A percentile compares a stretch with the other conserved stretches of the same genome.
phyloP scores from a whole-genome alignment of 2,888 invertebrate genomes.

The Trissolcus brochymenae region DNA sequence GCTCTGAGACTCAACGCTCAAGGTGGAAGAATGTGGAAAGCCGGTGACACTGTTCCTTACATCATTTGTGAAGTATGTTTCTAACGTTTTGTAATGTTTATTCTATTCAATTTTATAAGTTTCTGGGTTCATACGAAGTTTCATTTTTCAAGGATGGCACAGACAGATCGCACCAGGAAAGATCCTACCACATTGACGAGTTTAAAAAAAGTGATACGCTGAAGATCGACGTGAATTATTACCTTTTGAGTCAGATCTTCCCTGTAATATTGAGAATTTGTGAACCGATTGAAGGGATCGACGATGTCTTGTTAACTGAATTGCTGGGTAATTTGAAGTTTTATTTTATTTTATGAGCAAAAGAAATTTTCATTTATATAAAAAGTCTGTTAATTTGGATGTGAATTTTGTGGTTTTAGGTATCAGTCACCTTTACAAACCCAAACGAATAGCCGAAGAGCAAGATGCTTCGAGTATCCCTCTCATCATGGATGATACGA shows the following conservation, averaged over 20 bases:
- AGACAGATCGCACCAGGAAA: slow-evolving; percentile 87
- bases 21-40: slow-evolving; percentile 88
- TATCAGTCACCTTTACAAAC: slow-evolving; percentile 66
- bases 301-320: slow-evolving; percentile 92
- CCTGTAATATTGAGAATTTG: slow-evolving; percentile 97
- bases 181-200: slow-evolving; percentile 96
- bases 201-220: slow-evolving; percentile 83
- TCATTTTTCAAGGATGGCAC: slow-evolving; percentile 85
- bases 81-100: too few species aligned
- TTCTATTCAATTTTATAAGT: too few species aligned
- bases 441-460: slow-evolving; percentile 64
- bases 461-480: slow-evolving; percentile 65
- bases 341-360: too few species aligned
- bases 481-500: slow-evolving; percentile 77
- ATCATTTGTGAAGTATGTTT: slow-evolving; percentile 95
- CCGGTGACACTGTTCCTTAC: slow-evolving; percentile 97
- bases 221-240: slow-evolving; percentile 92
- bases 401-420: slow-evolving; percentile 62
- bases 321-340: slow-evolving; percentile 92
- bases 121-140: neutral
- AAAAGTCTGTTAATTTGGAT: too few species aligned
- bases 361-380: too few species aligned
- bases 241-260: slow-evolving; percentile 95
- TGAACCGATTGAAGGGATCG: slow-evolving; percentile 96
- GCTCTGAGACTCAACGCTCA: slow-evolving; percentile 91